These are phyloP conservation scores for Hofmannophila pseudospretella DNA, from an alignment of 2,888 invertebrate species.

Conservation along the genomic window DNA sequence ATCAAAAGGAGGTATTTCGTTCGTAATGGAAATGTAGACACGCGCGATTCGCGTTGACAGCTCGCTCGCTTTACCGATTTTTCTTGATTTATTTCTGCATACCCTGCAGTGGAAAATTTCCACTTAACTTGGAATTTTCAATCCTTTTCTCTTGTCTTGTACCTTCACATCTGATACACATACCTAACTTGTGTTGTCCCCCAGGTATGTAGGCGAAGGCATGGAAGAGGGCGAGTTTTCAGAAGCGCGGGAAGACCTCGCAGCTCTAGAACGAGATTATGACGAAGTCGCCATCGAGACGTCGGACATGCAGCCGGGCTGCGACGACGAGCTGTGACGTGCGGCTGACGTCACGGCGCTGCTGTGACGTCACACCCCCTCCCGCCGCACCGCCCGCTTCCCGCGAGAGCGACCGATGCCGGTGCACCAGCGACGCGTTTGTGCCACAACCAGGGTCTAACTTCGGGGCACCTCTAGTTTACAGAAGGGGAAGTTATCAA, in stretches of 20 bases:
- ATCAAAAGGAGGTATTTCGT: too few species aligned
- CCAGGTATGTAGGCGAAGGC: slow-evolving; percentile 88
- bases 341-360: slow-evolving; percentile 7
- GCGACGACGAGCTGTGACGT: slow-evolving; percentile 60
- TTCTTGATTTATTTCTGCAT: too few species aligned
- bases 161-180: background rate
- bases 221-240: slow-evolving; percentile 92
- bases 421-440: slow-evolving; percentile 7
- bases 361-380: slow-evolving; percentile 11
- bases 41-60: too few species aligned
- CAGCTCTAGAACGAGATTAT: slow-evolving; percentile 84
- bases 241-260: slow-evolving; percentile 88
- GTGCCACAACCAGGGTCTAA: background rate
- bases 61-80: too few species aligned
- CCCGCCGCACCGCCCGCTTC: slow-evolving; percentile 11
- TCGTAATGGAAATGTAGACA: too few species aligned
- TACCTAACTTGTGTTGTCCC: background rate
- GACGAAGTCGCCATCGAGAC: slow-evolving; percentile 85
- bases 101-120: too few species aligned
- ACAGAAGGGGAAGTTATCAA: too few species aligned
- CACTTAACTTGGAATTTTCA: too few species aligned
- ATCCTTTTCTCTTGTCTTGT: background rate
- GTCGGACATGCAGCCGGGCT: slow-evolving; percentile 56
- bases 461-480: background rate
- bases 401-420: background rate